phyloP scores from a whole-genome alignment of 2,113 vertebrate genomes.

The Brachypteracias leptosomus region DNA sequence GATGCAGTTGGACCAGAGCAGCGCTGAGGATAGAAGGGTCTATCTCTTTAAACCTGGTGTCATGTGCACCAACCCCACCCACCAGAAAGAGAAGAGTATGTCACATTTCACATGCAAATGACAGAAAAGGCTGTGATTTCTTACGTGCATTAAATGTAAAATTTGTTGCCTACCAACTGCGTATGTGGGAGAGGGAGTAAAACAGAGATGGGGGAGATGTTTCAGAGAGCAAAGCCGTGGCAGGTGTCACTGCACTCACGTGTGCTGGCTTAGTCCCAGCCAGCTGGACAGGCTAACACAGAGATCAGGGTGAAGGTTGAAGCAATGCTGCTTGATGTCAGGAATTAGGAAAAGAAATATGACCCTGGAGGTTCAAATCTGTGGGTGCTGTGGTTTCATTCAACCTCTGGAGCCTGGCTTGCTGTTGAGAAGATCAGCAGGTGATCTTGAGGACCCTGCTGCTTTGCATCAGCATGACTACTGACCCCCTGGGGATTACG shows the following conservation, averaged over 20 bases:
- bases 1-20: not conserved
- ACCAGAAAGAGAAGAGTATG: rapidly evolving
- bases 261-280: not conserved
- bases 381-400: not conserved
- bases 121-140: not conserved
- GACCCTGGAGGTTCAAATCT: not conserved
- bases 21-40: not conserved
- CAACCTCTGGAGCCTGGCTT: not conserved
- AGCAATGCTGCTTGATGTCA: not conserved
- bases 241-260: rapidly evolving
- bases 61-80: not conserved
- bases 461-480: not conserved
- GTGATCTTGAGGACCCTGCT: not conserved
- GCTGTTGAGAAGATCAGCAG: not conserved
- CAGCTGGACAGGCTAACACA: not conserved
- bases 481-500: not conserved
- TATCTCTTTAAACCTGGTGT: not conserved
- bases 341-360: not conserved
- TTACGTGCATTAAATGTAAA: not conserved
- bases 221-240: not conserved
- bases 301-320: not conserved
- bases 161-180: not conserved
- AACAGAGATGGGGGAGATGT: not conserved
- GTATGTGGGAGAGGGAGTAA: not conserved
- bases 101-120: not conserved